These are phyloP conservation scores for Bolinopsis microptera DNA, from an alignment of 37 sponge, comb jelly and placozoan species.

Conservation along the genomic window DNA sequence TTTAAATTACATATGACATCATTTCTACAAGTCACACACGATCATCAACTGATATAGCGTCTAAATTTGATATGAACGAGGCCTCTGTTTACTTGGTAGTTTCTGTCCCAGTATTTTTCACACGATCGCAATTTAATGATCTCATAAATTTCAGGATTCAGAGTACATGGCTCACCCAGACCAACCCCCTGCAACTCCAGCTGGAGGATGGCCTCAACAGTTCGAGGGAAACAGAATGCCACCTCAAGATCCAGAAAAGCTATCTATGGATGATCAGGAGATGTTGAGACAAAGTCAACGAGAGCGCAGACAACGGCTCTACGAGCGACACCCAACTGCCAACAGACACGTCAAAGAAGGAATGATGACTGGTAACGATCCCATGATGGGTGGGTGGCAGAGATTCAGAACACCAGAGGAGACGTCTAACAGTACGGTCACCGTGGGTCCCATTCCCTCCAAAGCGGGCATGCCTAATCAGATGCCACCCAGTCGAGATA, in stretches of 20 bases:
- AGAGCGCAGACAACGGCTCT: conserved; percentile 40
- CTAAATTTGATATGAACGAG: too few relatives aligned
- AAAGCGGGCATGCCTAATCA: conserved; percentile 60
- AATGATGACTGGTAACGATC: conserved; percentile 39
- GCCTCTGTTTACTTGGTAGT: too few relatives aligned
- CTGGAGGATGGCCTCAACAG: not conserved
- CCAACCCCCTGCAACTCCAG: conserved; percentile 41
- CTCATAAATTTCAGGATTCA: not conserved
- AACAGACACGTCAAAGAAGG: conserved; percentile 9
- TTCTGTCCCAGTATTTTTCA: too few relatives aligned
- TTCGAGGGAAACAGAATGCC: not conserved
- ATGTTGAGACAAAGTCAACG: not conserved
- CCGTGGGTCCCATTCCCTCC: conserved; percentile 30
- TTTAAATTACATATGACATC: too few relatives aligned
- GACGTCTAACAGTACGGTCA: conserved; percentile 16
- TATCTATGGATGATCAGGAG: conserved; percentile 32
- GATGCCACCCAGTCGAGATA: not conserved
- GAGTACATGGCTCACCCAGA: not conserved
- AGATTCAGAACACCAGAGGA: conserved; percentile 23
- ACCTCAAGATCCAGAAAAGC: not conserved
- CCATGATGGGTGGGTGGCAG: not conserved
- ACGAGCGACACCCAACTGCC: conserved; percentile 15
- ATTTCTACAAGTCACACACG: too few relatives aligned
- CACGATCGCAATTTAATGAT: too few relatives aligned
- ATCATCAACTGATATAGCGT: too few relatives aligned